Evolutionary conservation across 2,888 invertebrate species (phyloP).

Genomic region (Doris montereyensis): DNA sequence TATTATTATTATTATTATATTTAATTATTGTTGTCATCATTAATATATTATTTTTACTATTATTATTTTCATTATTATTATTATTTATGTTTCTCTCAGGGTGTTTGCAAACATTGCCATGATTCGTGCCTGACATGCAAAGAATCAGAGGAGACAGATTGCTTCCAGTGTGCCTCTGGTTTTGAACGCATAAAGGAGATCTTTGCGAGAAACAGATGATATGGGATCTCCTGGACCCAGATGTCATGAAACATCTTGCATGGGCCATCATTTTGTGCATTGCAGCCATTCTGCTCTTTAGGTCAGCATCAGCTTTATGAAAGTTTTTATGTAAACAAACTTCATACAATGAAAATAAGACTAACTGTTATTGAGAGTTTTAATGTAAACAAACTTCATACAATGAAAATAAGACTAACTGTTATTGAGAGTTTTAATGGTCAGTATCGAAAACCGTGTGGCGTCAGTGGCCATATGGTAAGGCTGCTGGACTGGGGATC

Average conservation of each 20-base stretch:
- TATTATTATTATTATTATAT: neutral
- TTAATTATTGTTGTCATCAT: neutral
- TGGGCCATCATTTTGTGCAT: slow-evolving; percentile 66
- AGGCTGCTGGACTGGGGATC: too few relatives aligned
- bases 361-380: too few relatives aligned
- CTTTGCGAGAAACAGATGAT: slow-evolving; percentile 60
- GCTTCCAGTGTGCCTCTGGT: slow-evolving; percentile 57
- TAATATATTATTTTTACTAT: neutral
- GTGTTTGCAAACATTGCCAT: slow-evolving; percentile 60
- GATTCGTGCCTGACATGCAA: slow-evolving; percentile 63
- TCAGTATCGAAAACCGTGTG: too few relatives aligned
- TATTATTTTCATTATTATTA: too few relatives aligned
- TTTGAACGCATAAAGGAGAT: slow-evolving; percentile 42
- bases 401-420: too few relatives aligned
- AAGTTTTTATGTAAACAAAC: too few relatives aligned
- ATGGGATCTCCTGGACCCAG: slow-evolving; percentile 63
- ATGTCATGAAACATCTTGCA: slow-evolving; percentile 62
- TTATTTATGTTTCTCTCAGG: slow-evolving; percentile 40
- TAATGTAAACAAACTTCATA: too few relatives aligned
- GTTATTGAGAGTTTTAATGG: too few relatives aligned
- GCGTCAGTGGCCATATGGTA: too few relatives aligned
- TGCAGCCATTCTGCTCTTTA: slow-evolving; percentile 59
- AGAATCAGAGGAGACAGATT: slow-evolving; percentile 55
- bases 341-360: too few relatives aligned
- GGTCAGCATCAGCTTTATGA: too few relatives aligned